Percentiles rank a stretch among this genome's conserved stretches.
Evolutionary conservation across 1,140 invertebrate species (phyloP).

Genomic region (Tetragnatha versicolor): DNA sequence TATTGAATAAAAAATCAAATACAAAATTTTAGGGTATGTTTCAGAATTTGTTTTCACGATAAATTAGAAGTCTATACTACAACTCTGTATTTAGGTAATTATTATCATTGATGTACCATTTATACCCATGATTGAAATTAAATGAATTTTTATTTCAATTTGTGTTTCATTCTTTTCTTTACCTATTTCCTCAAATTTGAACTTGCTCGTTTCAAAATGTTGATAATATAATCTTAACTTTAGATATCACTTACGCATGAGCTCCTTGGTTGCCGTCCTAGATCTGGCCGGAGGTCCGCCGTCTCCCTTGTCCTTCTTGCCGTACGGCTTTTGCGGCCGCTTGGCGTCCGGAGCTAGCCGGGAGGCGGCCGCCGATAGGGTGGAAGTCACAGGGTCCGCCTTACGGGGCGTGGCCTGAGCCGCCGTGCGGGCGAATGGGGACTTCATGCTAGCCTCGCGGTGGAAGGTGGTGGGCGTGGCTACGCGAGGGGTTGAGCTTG

Average conservation of each 20-base stretch:
- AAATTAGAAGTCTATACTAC: too few relatives aligned
- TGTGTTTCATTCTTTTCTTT: neutral
- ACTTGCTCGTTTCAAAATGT: neutral
- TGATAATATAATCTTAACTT: too few relatives aligned
- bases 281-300: slow-evolving; percentile 77
- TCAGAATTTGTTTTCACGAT: too few relatives aligned
- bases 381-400: slow-evolving; percentile 1
- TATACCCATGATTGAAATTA: too few relatives aligned
- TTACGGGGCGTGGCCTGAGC: neutral
- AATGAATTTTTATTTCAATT: too few relatives aligned
- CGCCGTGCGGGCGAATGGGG: neutral
- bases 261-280: slow-evolving; percentile 86
- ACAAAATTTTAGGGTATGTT: too few relatives aligned
- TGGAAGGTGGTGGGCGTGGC: slow-evolving; percentile 38
- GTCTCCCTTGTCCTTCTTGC: slow-evolving; percentile 73
- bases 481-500: slow-evolving; percentile 18
- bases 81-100: neutral
- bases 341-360: slow-evolving; percentile 60
- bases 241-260: slow-evolving; percentile 77
- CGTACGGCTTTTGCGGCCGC: slow-evolving; percentile 77
- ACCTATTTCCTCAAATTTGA: neutral
- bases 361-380: slow-evolving; percentile 49
- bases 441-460: neutral
- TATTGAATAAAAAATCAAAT: too few relatives aligned
- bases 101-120: neutral